A percentile compares a stretch with the other conserved stretches of the same genome.
Conservation (phyloP, 2,113 vertebrate species). For the Rostratula benghalensis region DNA sequence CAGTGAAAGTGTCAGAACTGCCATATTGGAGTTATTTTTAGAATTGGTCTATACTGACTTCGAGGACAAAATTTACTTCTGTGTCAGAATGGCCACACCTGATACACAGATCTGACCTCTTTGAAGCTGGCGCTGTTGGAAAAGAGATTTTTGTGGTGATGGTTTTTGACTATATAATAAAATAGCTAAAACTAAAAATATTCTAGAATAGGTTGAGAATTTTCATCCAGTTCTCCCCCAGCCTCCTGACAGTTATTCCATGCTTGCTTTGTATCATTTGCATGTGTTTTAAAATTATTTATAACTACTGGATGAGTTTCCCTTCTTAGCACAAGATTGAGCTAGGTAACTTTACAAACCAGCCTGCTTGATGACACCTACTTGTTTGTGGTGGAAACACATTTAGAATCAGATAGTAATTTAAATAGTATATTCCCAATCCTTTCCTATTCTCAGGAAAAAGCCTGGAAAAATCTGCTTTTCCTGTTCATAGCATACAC, state of each 20-base stretch:
- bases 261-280: not conserved
- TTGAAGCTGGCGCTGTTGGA: not conserved
- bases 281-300: not conserved
- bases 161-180: not conserved
- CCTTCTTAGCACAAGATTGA: not conserved
- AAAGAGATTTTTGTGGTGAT: not conserved
- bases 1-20: not conserved
- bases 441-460: not conserved
- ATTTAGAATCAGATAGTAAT: not conserved
- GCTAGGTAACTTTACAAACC: not conserved
- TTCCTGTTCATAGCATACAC: not conserved
- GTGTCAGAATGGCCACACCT: not conserved
- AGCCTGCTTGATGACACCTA: not conserved
- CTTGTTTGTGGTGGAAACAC: not conserved
- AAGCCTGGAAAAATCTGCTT: not conserved
- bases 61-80: not conserved
- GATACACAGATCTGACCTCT: not conserved
- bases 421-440: not conserved
- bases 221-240: not conserved
- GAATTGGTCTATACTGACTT: not conserved
- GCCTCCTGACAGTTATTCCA: not conserved
- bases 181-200: not conserved
- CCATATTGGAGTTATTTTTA: not conserved
- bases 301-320: not conserved
- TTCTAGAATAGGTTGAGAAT: not conserved